A percentile compares a stretch with the other conserved stretches of the same genome.
phyloP scores from a whole-genome alignment of 2,113 vertebrate species.

The Rhizomys pruinosus region DNA sequence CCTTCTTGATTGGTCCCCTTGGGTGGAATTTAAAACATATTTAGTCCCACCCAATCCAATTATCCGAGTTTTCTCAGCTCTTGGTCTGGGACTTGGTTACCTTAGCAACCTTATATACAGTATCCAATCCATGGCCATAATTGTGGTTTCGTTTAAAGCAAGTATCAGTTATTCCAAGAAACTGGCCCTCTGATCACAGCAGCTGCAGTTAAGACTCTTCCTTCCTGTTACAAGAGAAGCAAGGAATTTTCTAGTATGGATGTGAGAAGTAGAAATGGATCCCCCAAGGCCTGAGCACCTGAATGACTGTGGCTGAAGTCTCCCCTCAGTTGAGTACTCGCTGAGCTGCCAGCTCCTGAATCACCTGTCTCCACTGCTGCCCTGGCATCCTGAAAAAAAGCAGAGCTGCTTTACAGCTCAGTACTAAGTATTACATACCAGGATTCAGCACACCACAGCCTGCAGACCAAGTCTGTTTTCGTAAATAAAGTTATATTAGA shows the following conservation, averaged over 20 bases:
- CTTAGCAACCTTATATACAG: constrained; percentile 29
- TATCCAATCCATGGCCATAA: not conserved
- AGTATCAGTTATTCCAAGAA: constrained; percentile 5
- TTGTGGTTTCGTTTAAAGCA: not conserved
- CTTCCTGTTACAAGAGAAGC: not conserved
- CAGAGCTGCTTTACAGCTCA: not conserved
- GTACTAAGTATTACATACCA: not conserved
- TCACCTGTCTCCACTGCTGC: not conserved
- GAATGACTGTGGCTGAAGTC: not conserved
- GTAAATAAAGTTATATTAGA: not conserved
- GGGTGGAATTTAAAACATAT: constrained; percentile 21
- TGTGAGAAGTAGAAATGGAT: not conserved
- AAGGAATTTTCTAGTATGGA: not conserved
- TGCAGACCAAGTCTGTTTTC: not conserved
- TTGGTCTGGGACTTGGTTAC: constrained; percentile 16
- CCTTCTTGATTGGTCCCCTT: not conserved
- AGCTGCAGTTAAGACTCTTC: not conserved
- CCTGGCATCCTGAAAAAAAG: not conserved
- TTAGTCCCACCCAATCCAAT: not conserved
- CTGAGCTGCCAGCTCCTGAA: not conserved
- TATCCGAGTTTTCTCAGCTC: not conserved
- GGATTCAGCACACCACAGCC: not conserved
- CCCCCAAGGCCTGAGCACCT: not conserved
- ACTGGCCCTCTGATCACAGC: not conserved
- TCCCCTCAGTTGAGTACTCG: too few species aligned